A percentile compares a stretch with the other conserved stretches of the same genome.
Evolutionary conservation across 2,888 invertebrate species (phyloP).

Genomic region (Heliconius ismenius): DNA sequence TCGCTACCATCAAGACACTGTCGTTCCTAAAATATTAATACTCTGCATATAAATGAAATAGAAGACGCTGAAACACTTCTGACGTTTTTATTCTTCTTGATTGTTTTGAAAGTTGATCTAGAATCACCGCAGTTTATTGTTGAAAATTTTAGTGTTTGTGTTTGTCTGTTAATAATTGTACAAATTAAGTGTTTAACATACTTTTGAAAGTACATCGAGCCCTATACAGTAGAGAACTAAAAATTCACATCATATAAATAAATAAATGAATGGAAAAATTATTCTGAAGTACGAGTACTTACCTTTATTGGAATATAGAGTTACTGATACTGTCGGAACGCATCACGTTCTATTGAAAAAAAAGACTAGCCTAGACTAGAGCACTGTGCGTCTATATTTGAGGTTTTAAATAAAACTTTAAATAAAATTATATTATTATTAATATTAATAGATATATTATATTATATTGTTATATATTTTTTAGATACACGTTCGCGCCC

Average conservation of each 20-base stretch:
- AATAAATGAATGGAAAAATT: neutral
- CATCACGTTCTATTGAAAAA: neutral
- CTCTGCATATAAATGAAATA: no score
- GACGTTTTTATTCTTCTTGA: no score
- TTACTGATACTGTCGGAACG: constrained; percentile 1
- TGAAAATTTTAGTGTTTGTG: no score
- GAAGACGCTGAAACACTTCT: no score
- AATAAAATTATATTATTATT: neutral
- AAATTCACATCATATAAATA: no score
- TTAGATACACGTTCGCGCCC: neutral
- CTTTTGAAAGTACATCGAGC: neutral
- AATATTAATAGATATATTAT: neutral
- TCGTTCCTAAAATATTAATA: no score
- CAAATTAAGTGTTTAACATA: no score
- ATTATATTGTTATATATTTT: neutral
- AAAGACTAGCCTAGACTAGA: neutral
- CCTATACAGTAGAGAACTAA: neutral
- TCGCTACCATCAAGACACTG: no score
- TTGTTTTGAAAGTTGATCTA: no score
- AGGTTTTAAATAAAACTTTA: neutral
- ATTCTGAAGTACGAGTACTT: neutral
- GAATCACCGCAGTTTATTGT: no score
- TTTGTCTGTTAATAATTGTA: no score
- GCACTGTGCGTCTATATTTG: neutral
- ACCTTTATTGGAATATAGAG: neutral